Conservation (phyloP, 2,113 vertebrate genomes). For the Dicerorhinus sumatrensis region DNA sequence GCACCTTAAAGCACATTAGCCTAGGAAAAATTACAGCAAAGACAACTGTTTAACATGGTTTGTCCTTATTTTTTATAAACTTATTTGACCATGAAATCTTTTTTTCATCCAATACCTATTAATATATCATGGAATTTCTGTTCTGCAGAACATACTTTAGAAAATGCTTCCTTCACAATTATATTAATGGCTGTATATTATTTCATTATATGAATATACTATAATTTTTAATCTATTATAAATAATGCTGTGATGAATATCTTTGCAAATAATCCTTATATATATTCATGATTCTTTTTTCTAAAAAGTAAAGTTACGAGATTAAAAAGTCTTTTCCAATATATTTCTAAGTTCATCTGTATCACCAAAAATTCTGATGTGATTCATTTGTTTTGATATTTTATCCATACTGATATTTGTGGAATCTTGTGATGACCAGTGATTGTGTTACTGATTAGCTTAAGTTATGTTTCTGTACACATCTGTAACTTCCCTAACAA, state of each 20-base stretch:
- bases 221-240: conserved; percentile 6
- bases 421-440: not conserved
- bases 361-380: not conserved
- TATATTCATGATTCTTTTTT: conserved; percentile 1
- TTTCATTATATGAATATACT: not conserved
- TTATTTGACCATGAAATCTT: not conserved
- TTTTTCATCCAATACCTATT: not conserved
- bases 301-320: not conserved
- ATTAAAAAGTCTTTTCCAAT: not conserved
- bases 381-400: conserved; percentile 37
- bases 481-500: not conserved
- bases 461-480: not conserved
- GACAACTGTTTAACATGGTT: not conserved
- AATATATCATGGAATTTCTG: not conserved
- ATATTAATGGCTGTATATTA: not conserved
- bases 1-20: not conserved
- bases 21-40: not conserved
- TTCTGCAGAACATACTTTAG: not conserved
- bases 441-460: conserved; percentile 28
- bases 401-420: conserved; percentile 27
- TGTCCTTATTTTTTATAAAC: not conserved
- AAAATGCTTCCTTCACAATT: conserved; percentile 44
- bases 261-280: conserved; percentile 14
- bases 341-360: conserved; percentile 39
- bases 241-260: not conserved